These are phyloP conservation scores for Spea bombifrons DNA, from an alignment of 2,113 vertebrate genomes.

Conservation along the genomic window DNA sequence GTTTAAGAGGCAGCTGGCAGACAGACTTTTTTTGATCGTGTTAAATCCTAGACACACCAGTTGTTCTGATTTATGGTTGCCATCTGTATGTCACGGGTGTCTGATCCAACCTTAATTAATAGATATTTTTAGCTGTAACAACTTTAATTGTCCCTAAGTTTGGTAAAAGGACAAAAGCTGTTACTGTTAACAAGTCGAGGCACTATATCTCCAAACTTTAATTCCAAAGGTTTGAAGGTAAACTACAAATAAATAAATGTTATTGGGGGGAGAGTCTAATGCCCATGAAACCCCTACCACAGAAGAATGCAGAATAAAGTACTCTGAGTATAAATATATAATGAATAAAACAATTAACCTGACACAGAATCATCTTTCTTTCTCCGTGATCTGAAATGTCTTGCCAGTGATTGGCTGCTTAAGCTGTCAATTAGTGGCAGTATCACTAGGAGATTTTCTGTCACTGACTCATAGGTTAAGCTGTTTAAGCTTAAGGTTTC, in stretches of 20 bases:
- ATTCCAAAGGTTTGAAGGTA: not conserved
- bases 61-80: slow-evolving; percentile 74
- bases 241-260: not conserved
- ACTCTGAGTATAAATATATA: too few relatives aligned
- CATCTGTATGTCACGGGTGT: slow-evolving; percentile 67
- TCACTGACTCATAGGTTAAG: too few relatives aligned
- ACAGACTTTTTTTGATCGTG: slow-evolving; percentile 63
- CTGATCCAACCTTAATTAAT: slow-evolving; percentile 68
- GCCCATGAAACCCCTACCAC: too few relatives aligned
- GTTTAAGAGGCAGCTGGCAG: slow-evolving; percentile 67
- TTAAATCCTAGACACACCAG: slow-evolving; percentile 68
- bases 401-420: too few relatives aligned
- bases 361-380: too few relatives aligned
- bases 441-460: too few relatives aligned
- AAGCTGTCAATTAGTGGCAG: too few relatives aligned
- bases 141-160: slow-evolving; percentile 59
- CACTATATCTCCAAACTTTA: slow-evolving; percentile 24
- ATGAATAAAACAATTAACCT: too few relatives aligned
- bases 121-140: slow-evolving; percentile 60
- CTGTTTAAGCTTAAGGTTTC: too few relatives aligned
- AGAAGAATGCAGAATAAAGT: too few relatives aligned
- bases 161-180: slow-evolving; percentile 51
- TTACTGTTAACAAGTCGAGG: slow-evolving; percentile 47
- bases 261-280: too few relatives aligned
- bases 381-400: too few relatives aligned